Conservation (phyloP, 2,797 vertebrate genomes). For the Urosaurus nigricauda region DNA sequence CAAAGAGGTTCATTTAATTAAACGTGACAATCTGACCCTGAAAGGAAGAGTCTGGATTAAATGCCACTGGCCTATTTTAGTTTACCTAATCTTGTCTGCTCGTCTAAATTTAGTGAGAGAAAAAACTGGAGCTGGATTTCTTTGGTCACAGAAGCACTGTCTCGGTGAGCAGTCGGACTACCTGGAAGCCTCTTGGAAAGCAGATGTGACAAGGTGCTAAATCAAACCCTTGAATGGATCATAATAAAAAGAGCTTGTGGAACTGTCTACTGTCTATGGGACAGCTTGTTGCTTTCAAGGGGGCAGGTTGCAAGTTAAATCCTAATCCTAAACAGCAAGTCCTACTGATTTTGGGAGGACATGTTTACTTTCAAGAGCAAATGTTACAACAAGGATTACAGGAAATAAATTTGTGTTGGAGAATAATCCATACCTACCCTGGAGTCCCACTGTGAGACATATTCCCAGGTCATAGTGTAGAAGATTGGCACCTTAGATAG, state of each 20-base stretch:
- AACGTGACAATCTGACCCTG: not conserved
- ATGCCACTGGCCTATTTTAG: slow-evolving; percentile 20
- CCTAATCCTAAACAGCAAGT: not conserved
- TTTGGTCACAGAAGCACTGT: not conserved
- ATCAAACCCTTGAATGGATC: not conserved
- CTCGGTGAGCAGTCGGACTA: not conserved
- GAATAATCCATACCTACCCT: not conserved
- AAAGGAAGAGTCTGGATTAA: slow-evolving; percentile 24
- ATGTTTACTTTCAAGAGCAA: not conserved
- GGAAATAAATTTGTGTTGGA: not conserved
- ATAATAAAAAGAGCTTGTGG: no score
- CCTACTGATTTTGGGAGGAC: no score
- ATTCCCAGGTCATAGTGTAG: not conserved
- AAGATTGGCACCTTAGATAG: not conserved
- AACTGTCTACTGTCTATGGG: not conserved
- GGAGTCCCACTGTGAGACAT: not conserved
- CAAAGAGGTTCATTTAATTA: not conserved
- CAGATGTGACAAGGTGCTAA: not conserved
- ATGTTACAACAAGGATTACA: not conserved
- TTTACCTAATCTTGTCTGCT: slow-evolving; percentile 25
- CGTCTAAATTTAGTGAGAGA: slow-evolving; percentile 27
- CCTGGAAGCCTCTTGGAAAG: not conserved
- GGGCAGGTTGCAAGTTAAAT: not conserved
- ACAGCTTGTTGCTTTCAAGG: not conserved
- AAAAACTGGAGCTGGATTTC: slow-evolving; percentile 12